Evolutionary conservation across 2,113 vertebrate species (phyloP).

Genomic region (Cochlearius cochlearius): DNA sequence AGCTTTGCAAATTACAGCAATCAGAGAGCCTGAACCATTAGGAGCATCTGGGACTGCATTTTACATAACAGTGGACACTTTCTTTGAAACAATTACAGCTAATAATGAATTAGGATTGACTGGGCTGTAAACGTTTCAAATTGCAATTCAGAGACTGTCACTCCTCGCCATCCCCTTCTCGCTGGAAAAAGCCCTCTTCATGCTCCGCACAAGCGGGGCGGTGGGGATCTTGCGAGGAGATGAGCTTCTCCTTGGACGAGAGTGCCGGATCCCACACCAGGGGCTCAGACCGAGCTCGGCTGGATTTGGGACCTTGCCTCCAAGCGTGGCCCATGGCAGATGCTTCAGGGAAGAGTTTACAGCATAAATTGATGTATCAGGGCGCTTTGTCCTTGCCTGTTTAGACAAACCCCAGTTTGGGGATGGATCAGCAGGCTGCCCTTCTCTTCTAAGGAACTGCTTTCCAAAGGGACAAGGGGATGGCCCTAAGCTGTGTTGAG

Average conservation of each 20-base stretch:
- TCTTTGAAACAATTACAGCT: conserved; percentile 74
- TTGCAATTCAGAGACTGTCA: conserved; percentile 64
- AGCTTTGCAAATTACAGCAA: conserved; percentile 74
- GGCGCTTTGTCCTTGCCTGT: background rate
- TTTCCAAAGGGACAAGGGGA: background rate
- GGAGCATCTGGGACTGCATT: conserved; percentile 73
- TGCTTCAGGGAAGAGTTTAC: background rate
- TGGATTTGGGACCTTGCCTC: background rate
- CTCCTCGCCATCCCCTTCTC: background rate
- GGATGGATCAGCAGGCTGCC: background rate
- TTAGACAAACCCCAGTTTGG: background rate
- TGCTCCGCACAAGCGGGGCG: background rate
- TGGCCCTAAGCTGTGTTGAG: background rate
- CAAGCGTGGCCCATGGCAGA: background rate
- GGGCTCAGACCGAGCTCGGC: background rate
- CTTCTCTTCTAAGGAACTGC: background rate
- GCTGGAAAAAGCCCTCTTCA: conserved; percentile 6
- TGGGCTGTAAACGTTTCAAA: conserved; percentile 62
- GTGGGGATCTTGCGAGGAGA: background rate
- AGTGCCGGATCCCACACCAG: fast-evolving
- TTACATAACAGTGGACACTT: conserved; percentile 76
- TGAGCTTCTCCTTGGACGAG: fast-evolving
- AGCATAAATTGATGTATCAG: background rate
- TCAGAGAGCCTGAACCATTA: conserved; percentile 69
- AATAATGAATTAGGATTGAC: conserved; percentile 72